Conservation (phyloP, 2,797 vertebrate species). For the Anas capensis region DNA sequence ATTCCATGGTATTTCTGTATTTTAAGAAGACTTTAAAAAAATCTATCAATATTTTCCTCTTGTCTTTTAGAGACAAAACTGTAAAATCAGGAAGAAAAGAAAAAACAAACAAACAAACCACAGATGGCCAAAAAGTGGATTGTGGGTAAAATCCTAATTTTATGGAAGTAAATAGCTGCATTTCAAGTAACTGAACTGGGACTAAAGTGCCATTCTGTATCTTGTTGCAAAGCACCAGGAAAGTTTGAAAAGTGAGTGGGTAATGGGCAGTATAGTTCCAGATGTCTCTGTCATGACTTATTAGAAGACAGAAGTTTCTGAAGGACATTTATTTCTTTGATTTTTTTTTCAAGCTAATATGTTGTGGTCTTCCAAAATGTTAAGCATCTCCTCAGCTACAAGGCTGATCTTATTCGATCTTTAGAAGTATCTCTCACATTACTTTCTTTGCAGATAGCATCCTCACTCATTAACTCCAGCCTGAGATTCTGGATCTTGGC, state of each 20-base stretch:
- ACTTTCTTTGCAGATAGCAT: background rate
- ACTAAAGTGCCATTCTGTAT: background rate
- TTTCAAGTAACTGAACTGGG: background rate
- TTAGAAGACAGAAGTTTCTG: background rate
- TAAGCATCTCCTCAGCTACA: background rate
- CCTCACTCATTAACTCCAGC: background rate
- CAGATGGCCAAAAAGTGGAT: background rate
- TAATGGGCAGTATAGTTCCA: background rate
- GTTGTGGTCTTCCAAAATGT: background rate
- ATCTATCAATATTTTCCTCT: background rate
- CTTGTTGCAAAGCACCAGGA: background rate
- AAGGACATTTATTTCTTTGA: background rate
- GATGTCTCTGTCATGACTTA: background rate
- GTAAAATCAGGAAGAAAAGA: background rate
- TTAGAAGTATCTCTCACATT: background rate
- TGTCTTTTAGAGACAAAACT: background rate
- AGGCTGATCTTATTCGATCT: background rate
- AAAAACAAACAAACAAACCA: background rate
- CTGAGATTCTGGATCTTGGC: background rate
- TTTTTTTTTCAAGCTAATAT: background rate
- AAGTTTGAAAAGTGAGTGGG: background rate
- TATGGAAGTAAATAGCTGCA: background rate
- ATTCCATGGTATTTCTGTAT: background rate
- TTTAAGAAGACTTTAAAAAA: background rate
- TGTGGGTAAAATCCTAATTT: background rate